Evolutionary conservation across 2,888 invertebrate genomes (phyloP), one percentile per base, ranked within the genome.

Genomic region (Cloeon dipterum): DNA sequence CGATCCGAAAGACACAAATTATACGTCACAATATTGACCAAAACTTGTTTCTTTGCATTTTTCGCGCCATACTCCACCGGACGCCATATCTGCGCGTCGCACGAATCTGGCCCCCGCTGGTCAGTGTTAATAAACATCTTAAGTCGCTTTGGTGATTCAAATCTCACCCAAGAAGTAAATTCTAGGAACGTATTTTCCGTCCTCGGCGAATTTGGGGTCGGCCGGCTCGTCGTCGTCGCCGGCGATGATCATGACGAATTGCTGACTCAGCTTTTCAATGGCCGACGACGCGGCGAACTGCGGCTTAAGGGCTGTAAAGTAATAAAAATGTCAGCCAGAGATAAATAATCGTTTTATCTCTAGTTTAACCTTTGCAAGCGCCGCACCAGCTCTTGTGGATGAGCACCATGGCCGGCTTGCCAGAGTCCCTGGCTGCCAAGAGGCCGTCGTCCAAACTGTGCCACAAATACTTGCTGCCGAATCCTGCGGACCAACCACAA

Each of bases 381-480:
- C 66, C 60, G 50, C 74, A 74, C 65, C 69, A 70, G 1, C 65
- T 59, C 49, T 70, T 73, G 50, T 74, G 72, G 21, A 74, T 66
- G 2, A 74, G 57, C 2, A 74, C 51, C 66, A 74, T 70, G 26
- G 71, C 48, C 0, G 73, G 72, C 47, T 70, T 73, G 2, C 44
- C 34, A 17, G 11, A 8, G 5, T 17, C 32, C 13, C 34, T 26
- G 3, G 38, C 34, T 34, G 38, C 17, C 11, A 32, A n/a, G 10
- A 34, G 18, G 8, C 38, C 38, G 14, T 34, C 38, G 20, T 32
- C 33, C 23, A 38, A 26, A 2, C 33, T 17, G 4, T 20, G 19
- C 38, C 38, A 38, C 2, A 34, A 18, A 14, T 38, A 38, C 17
- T 38, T 25, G 16, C 13, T 34, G 14, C 38, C 38, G 5, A 38